Base-by-base conservation (phyloP, 2,888 invertebrate genomes). In the Lithophane socia region DNA sequence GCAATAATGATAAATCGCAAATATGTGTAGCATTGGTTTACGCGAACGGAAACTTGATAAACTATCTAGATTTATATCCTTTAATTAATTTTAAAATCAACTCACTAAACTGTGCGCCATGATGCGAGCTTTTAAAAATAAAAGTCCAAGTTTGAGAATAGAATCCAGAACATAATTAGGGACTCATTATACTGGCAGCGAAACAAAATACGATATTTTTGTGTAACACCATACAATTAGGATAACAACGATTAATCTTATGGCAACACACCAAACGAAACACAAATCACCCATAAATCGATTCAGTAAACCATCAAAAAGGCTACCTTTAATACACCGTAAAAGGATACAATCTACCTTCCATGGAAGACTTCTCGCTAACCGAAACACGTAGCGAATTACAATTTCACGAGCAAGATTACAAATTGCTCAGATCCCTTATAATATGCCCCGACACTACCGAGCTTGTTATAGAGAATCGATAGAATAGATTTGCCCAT, bases 321-420 rank as follows among this genome's bases (percentile, higher is more conserved):
- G 37, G 37, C 60, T 47, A 56, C 37, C 49, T 42, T 47, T 56
- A 77, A 83, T 64, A 24, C n/a, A 67, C 21, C 72, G 37, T 71
- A 56, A 73, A 77, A 83, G 66, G 24, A 13, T 60, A 65, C 65
- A 44, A 67, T 42, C 7, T 47, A 58, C n/a, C 42, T 67, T 61
- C 61, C 60, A 63, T 54, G 47, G 58, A 44, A 70, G 74, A 64
- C 44, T n/a, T 24, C 69, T 78, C 69, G 61, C 71, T 86, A 80
- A 61, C 67, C 56, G 52, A 73, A 77, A 74, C 69, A 79, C 79
- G 88, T 68, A 81, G 60, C 86, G 79, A 87, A 87, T 87, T 37
- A 71, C 65, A 72, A 84, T 86, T 74, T 75, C 67, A 67, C 75
- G 65, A 68, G 16, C 58, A 52, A 75, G 61, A 87, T 86, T 76